These are phyloP conservation scores for Sinotaia quadrata DNA, from an alignment of 2,888 invertebrate species.

Conservation along the genomic window DNA sequence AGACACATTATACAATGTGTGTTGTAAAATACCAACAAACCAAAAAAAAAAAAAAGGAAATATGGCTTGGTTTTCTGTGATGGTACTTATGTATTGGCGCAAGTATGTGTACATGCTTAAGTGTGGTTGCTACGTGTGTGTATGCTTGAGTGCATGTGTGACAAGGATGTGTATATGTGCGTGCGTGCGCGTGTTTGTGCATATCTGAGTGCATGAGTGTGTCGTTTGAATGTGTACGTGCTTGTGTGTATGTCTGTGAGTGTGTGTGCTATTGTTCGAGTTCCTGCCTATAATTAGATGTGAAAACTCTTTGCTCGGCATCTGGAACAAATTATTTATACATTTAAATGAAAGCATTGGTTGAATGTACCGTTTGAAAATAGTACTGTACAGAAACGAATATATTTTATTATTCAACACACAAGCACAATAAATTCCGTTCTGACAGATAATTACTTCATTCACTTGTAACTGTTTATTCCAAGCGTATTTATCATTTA, in stretches of 20 bases:
- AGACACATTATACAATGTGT: too few species aligned
- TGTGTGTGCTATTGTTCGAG: not conserved
- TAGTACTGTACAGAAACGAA: too few species aligned
- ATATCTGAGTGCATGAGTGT: not conserved
- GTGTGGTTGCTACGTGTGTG: slow-evolving; percentile 9
- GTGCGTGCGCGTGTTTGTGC: not conserved
- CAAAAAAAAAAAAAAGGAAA: too few species aligned
- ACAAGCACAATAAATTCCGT: too few species aligned
- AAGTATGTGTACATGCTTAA: not conserved
- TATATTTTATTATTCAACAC: too few species aligned
- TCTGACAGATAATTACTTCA: too few species aligned
- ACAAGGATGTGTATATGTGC: slow-evolving; percentile 2
- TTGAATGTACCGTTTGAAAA: too few species aligned
- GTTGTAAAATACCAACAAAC: too few species aligned
- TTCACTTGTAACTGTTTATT: too few species aligned
- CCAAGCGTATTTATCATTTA: too few species aligned
- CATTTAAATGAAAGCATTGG: not conserved
- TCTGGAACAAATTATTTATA: not conserved
- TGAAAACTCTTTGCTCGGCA: not conserved
- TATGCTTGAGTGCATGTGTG: not conserved
- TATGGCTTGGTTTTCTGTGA: not conserved
- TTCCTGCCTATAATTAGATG: not conserved
- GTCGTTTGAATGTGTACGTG: not conserved
- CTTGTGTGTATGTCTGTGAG: not conserved
- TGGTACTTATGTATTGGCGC: not conserved